Conservation (phyloP, 2,888 invertebrate genomes). For the Pristionchus entomophagus region DNA sequence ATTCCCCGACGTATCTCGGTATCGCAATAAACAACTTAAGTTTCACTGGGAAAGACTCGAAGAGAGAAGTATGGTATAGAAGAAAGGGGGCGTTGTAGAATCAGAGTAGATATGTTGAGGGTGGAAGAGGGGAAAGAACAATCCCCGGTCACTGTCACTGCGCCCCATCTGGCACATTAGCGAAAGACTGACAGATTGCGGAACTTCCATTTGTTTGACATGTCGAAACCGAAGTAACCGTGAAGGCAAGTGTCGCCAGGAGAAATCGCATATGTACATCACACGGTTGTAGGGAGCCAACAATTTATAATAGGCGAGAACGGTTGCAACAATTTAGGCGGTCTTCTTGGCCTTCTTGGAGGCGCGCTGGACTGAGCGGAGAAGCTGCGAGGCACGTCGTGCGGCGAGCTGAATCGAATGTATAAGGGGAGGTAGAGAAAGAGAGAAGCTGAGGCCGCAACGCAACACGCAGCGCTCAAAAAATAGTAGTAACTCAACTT, state of each 20-base stretch:
- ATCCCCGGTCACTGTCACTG: not conserved
- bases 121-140: conserved; percentile 6
- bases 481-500: not conserved
- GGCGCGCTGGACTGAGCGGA: conserved; percentile 60
- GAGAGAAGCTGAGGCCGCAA: conserved; percentile 47
- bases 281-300: conserved; percentile 47
- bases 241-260: conserved; percentile 43
- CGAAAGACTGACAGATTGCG: not conserved
- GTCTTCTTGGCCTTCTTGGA: conserved; percentile 56
- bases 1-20: too few species aligned
- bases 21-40: too few species aligned
- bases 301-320: conserved; percentile 41
- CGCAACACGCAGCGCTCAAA: conserved; percentile 42
- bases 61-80: conserved; percentile 1
- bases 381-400: conserved; percentile 62
- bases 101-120: not conserved
- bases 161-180: not conserved
- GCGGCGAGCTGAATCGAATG: conserved; percentile 61
- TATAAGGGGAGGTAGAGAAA: conserved; percentile 42
- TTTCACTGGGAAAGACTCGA: not conserved
- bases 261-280: conserved; percentile 45
- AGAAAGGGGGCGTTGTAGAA: not conserved
- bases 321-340: conserved; percentile 15
- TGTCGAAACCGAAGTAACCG: not conserved
- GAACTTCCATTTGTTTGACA: not conserved